Evolutionary conservation across 2,113 vertebrate genomes (phyloP), one percentile per base, ranked within the genome.

Genomic region (Pycnonotus jocosus): DNA sequence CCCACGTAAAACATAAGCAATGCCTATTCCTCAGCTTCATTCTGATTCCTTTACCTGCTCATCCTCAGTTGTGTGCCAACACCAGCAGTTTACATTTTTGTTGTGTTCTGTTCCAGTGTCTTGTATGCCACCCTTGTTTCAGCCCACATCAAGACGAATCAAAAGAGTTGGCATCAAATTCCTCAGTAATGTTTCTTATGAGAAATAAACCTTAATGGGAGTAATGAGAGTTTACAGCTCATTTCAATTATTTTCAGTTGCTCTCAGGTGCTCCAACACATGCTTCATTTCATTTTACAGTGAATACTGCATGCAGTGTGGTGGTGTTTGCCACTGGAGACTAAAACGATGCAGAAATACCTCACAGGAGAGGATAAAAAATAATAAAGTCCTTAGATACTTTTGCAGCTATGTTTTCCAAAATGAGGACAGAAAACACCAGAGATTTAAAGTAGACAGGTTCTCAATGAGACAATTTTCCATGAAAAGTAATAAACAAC

Each of bases 221-320:
- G 45, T 88, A 88, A 97, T 33, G 64, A 91, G 90, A 96, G 57
- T 96, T 96, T 93, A 80, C n/a, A 92, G 33, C 90, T 97, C 65
- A 93, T 97, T 97, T 97, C 90, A 95, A 81, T 97, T 97, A 97
- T 93, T 96, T 98, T 96, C 96, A 94, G 97, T 97, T 98, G 96
- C 96, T 98, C 98, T 98, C 97, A 98, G 97, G 97, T 98, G 97
- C 79, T 97, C 82, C 91, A 93, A 19, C 53, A 91, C 90, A 97
- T 66, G 95, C 94, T 97, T 98, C 92, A 86, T 98, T 98, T 98
- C 97, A 86, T 96, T 96, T 92, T 73, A 64, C 92, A 95, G 95
- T 97, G 96, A 97, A 97, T 95, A 93, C 96, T 86, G 72, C 70
- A 78, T 20, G 6, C 57, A 90, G 58, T 27, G 44, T 72, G 31